Conservation (phyloP, 37 sponge, comb jelly and placozoan species). For the Oscarella lobularis region DNA sequence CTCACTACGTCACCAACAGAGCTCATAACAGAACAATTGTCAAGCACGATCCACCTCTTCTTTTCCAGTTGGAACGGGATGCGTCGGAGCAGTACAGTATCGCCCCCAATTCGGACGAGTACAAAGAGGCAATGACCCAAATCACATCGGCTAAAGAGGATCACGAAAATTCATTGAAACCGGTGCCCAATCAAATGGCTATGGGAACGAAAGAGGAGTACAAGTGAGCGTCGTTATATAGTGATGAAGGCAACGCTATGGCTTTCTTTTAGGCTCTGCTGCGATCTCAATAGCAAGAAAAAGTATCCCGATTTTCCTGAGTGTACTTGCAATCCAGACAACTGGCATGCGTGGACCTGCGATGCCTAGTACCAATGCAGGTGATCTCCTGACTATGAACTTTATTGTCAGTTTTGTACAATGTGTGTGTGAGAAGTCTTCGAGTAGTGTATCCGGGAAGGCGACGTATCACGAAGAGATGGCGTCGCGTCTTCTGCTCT, state of each 20-base stretch:
- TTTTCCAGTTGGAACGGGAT: background rate
- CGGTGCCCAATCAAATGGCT: constrained; percentile 7
- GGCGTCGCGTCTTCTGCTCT: too few relatives aligned
- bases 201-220: background rate
- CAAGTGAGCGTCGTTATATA: too few relatives aligned
- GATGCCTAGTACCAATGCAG: too few relatives aligned
- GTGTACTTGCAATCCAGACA: constrained; percentile 1
- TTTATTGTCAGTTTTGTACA: too few relatives aligned
- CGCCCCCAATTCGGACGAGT: background rate
- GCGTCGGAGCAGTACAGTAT: background rate
- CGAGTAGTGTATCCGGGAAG: too few relatives aligned
- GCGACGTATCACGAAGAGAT: too few relatives aligned
- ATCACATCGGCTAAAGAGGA: background rate
- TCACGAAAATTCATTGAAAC: background rate
- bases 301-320: background rate
- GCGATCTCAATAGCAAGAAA: background rate
- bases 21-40: background rate
- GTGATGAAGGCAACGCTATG: too few relatives aligned
- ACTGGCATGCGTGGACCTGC: background rate
- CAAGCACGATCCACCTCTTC: constrained; percentile 3
- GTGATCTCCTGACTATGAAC: too few relatives aligned
- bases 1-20: constrained; percentile 9
- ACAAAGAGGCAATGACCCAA: background rate
- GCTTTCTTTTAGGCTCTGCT: background rate
- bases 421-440: too few relatives aligned